Conservation (phyloP, 2,888 invertebrate species). For the Sipha maydis region DNA sequence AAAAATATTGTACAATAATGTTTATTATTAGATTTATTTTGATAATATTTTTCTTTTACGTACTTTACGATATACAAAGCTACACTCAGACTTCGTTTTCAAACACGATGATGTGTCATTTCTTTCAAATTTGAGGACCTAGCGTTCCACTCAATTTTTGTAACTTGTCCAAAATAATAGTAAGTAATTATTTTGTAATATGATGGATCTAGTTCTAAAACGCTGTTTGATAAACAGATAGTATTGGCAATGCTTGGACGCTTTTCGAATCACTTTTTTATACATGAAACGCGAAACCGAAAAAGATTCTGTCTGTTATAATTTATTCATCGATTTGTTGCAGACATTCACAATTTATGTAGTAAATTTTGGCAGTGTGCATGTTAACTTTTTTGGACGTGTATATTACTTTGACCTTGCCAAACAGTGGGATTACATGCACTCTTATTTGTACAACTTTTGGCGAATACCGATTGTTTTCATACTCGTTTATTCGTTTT, state of each 20-base stretch:
- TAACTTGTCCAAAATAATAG: too few relatives aligned
- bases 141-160: not conserved
- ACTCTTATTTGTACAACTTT: slow-evolving; percentile 20
- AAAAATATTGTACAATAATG: not conserved
- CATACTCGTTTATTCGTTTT: slow-evolving; percentile 6
- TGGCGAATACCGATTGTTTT: slow-evolving; percentile 23
- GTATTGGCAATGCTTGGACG: not conserved
- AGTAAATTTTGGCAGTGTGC: not conserved
- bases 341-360: not conserved
- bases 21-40: not conserved
- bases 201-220: too few relatives aligned
- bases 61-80: not conserved
- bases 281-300: not conserved
- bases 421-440: slow-evolving; percentile 1
- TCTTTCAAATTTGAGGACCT: not conserved
- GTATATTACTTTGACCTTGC: slow-evolving; percentile 20
- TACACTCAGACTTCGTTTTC: not conserved
- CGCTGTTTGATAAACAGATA: too few relatives aligned
- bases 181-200: too few relatives aligned
- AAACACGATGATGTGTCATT: not conserved
- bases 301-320: not conserved
- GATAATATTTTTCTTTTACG: not conserved
- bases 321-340: not conserved
- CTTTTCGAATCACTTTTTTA: not conserved
- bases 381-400: slow-evolving; percentile 5